These are phyloP conservation scores for Trachymyrmex cornetzi DNA, from an alignment of 1,140 invertebrate genomes.

Conservation along the genomic window DNA sequence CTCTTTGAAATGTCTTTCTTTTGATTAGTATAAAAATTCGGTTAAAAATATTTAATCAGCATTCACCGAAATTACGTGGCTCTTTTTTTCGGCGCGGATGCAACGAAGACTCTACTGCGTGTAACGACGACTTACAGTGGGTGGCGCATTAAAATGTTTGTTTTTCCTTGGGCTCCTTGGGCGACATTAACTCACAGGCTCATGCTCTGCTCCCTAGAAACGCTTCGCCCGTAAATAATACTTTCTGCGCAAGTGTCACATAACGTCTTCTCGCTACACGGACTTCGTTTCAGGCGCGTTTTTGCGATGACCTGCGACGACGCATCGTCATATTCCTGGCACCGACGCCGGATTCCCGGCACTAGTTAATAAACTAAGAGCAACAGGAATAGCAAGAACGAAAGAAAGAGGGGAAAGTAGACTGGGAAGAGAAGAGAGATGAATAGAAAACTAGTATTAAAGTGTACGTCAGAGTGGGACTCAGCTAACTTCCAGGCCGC, in stretches of 20 bases:
- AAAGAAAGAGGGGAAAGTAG: conserved; percentile 19
- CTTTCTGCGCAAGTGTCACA: conserved; percentile 70
- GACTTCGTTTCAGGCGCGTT: conserved; percentile 66
- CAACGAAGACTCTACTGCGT: conserved; percentile 2
- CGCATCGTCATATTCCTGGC: conserved; percentile 51
- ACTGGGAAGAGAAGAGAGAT: conserved; percentile 34
- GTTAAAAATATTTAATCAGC: not conserved
- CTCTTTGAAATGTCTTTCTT: not conserved
- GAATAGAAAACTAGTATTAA: conserved; percentile 77
- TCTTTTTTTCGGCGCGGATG: not conserved
- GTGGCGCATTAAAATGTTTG: conserved; percentile 58
- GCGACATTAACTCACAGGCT: conserved; percentile 40
- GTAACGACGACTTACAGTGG: conserved; percentile 53
- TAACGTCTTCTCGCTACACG: conserved; percentile 73
- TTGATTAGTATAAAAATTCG: not conserved
- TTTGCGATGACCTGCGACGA: conserved; percentile 54
- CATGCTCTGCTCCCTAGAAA: conserved; percentile 34
- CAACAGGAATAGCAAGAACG: conserved; percentile 32
- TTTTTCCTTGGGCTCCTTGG: conserved; percentile 60
- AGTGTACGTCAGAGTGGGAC: conserved; percentile 64
- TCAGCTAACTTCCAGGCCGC: conserved; percentile 56
- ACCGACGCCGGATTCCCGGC: conserved; percentile 62
- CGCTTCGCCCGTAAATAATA: conserved; percentile 68
- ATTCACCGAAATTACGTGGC: not conserved
- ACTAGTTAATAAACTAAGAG: conserved; percentile 74